Evolutionary conservation across 2,888 invertebrate species (phyloP).

Genomic region (Lasioglossum leucozonium): DNA sequence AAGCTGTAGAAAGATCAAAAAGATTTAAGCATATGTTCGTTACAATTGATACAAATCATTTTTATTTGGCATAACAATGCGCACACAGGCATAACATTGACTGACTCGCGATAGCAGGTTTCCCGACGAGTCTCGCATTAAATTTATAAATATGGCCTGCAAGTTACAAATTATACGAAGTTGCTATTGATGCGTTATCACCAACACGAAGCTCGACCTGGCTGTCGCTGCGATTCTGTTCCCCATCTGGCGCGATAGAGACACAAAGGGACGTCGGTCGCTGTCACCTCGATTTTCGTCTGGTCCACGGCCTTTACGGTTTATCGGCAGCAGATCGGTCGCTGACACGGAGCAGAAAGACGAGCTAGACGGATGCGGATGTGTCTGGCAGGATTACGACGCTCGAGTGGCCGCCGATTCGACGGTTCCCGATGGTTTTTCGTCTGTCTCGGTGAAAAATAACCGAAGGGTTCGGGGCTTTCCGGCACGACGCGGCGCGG

Average conservation of each 20-base stretch:
- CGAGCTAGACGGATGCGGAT: conserved; percentile 32
- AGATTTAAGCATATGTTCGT: too few species aligned
- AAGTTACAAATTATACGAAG: neutral
- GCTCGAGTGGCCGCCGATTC: conserved; percentile 34
- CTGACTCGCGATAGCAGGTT: neutral
- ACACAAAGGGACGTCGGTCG: neutral
- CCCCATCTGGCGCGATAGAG: neutral
- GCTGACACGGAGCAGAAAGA: conserved; percentile 36
- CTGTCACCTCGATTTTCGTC: neutral
- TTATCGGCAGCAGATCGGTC: conserved; percentile 58
- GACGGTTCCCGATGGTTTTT: conserved; percentile 35
- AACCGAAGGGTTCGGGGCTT: conserved; percentile 64
- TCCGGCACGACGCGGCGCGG: conserved; percentile 50
- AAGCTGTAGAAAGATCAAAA: too few species aligned
- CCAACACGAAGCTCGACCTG: neutral
- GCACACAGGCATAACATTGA: too few species aligned
- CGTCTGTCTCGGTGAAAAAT: conserved; percentile 62
- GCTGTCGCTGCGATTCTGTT: neutral
- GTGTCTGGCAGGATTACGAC: conserved; percentile 43
- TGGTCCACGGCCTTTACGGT: neutral
- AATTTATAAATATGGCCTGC: neutral
- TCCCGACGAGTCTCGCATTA: neutral
- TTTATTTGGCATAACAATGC: too few species aligned
- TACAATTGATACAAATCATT: too few species aligned
- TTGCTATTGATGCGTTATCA: neutral